Evolutionary conservation across 2,797 vertebrate species (phyloP).

Genomic region (Pteropus rufus): DNA sequence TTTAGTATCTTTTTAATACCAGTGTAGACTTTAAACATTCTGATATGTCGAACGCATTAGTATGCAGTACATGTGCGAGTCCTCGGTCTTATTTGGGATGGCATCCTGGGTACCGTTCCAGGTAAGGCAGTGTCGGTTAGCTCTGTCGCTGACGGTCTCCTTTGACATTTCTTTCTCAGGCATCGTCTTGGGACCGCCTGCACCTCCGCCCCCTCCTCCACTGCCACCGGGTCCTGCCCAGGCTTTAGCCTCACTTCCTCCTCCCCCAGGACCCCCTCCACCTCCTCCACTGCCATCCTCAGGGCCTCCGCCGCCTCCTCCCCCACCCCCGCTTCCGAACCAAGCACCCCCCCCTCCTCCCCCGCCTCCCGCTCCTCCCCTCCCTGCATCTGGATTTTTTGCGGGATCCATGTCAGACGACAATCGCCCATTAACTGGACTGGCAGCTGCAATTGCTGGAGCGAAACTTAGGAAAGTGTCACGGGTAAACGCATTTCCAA

Average conservation of each 20-base stretch:
- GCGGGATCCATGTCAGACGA: constrained; percentile 85
- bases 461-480: constrained; percentile 97
- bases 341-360: constrained; percentile 85
- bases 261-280: constrained; percentile 84
- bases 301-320: constrained; percentile 81
- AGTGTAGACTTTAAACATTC: neutral
- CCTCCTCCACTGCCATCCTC: constrained; percentile 89
- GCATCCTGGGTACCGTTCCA: neutral
- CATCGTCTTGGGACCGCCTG: constrained; percentile 85
- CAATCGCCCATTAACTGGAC: constrained; percentile 91
- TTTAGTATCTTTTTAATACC: neutral
- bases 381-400: constrained; percentile 90
- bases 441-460: constrained; percentile 95
- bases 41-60: neutral
- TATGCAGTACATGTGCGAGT: neutral
- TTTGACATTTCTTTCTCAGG: constrained; percentile 82
- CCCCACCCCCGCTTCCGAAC: constrained; percentile 83
- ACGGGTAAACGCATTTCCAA: constrained; percentile 86
- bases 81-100: neutral
- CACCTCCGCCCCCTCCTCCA: constrained; percentile 93
- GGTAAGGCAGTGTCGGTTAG: neutral
- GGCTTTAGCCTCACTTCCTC: constrained; percentile 81
- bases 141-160: neutral
- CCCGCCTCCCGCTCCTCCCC: constrained; percentile 90
- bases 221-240: constrained; percentile 87